These are phyloP conservation scores for Augiades crinisus DNA, from an alignment of 2,888 invertebrate species.

Conservation along the genomic window DNA sequence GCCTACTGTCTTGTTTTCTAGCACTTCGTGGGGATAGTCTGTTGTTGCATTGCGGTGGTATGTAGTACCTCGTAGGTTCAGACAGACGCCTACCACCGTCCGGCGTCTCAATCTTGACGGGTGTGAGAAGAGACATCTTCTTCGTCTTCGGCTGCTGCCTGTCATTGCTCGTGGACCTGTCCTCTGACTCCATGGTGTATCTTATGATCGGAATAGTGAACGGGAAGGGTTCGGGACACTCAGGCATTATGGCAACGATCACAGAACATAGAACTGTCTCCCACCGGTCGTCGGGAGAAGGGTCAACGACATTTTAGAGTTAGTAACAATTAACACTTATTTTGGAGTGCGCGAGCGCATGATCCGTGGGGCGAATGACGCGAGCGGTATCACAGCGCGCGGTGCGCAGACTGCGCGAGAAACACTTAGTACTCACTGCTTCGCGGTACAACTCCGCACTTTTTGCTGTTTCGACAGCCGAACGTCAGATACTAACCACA, in stretches of 20 bases:
- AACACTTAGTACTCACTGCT: not conserved
- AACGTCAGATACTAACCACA: not conserved
- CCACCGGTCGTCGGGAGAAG: constrained; percentile 40
- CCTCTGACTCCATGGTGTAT: constrained; percentile 75
- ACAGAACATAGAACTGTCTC: constrained; percentile 49
- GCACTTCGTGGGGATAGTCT: constrained; percentile 70
- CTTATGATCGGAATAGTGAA: constrained; percentile 73
- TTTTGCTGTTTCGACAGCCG: constrained; percentile 13
- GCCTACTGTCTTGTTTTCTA: constrained; percentile 61
- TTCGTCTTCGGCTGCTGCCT: constrained; percentile 62
- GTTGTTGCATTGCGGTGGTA: constrained; percentile 74
- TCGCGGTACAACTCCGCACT: constrained; percentile 8
- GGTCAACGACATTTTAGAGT: constrained; percentile 52
- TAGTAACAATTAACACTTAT: constrained; percentile 31
- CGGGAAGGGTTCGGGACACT: constrained; percentile 70
- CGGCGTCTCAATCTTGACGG: constrained; percentile 73
- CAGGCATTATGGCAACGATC: constrained; percentile 64
- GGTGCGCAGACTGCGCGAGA: constrained; percentile 39
- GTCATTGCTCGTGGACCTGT: constrained; percentile 39
- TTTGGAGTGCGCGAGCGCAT: constrained; percentile 29
- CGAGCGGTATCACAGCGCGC: constrained; percentile 49
- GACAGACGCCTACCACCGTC: constrained; percentile 64
- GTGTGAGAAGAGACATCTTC: constrained; percentile 69
- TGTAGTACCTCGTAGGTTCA: constrained; percentile 67
- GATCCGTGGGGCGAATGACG: constrained; percentile 32